Evolutionary conservation across 2,797 vertebrate genomes (phyloP).

Genomic region (Poecilia wingei): DNA sequence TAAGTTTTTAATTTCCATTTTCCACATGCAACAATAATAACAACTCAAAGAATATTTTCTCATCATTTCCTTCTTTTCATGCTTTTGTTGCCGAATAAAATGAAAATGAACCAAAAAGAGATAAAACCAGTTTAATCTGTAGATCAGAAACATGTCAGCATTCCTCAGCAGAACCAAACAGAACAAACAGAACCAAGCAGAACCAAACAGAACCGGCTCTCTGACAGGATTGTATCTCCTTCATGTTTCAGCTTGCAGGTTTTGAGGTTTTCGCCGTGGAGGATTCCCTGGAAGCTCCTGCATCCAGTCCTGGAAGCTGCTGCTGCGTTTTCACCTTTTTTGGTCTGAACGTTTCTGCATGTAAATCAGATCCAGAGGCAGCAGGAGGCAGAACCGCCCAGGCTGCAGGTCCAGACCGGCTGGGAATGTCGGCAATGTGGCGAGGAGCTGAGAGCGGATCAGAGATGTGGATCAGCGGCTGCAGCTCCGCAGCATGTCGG

Average conservation of each 20-base stretch:
- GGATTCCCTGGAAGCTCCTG: neutral
- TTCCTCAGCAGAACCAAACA: neutral
- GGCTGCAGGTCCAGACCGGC: neutral
- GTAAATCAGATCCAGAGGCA: neutral
- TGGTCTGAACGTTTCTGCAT: neutral
- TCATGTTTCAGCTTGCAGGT: neutral
- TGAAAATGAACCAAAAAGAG: neutral
- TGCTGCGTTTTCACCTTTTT: slow-evolving; percentile 1
- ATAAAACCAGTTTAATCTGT: neutral
- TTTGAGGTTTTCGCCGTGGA: neutral
- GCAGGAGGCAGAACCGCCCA: neutral
- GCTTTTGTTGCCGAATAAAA: neutral
- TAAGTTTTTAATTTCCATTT: neutral
- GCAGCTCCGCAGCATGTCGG: neutral
- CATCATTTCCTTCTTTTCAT: neutral
- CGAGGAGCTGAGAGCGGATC: neutral
- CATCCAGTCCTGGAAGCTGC: slow-evolving; percentile 2
- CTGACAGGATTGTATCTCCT: neutral
- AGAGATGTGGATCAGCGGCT: neutral
- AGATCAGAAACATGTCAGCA: neutral
- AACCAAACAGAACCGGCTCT: neutral
- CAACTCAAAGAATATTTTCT: neutral
- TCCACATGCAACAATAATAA: neutral
- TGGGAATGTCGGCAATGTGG: neutral
- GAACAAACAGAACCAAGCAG: neutral